Conservation (phyloP, 2,797 vertebrate species). For the Micropoecilia bifurca region DNA sequence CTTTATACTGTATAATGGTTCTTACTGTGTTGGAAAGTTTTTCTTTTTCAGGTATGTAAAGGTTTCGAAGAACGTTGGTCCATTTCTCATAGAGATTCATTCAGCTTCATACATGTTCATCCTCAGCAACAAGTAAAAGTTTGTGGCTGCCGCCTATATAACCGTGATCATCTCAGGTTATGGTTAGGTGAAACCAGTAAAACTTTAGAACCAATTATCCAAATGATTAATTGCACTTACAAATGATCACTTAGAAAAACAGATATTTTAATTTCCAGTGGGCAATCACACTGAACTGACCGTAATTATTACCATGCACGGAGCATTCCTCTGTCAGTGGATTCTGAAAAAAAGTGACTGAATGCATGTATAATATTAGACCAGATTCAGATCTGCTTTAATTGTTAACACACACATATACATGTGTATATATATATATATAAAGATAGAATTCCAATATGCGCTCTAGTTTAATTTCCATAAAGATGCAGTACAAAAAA, state of each 20-base stretch:
- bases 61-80: not conserved
- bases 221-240: constrained; percentile 70
- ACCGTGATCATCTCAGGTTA: constrained; percentile 26
- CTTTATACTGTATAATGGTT: not conserved
- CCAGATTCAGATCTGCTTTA: constrained; percentile 1
- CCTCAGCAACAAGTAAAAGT: not conserved
- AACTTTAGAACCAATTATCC: constrained; percentile 58
- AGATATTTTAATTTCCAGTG: constrained; percentile 58
- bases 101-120: not conserved
- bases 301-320: constrained; percentile 59
- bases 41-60: not conserved
- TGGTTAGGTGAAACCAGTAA: constrained; percentile 45
- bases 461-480: not conserved
- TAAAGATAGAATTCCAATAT: not conserved
- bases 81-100: not conserved
- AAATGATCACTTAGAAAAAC: constrained; percentile 49
- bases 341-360: constrained; percentile 16
- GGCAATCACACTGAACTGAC: constrained; percentile 55
- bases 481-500: not conserved
- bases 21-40: not conserved
- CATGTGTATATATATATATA: not conserved
- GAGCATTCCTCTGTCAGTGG: constrained; percentile 60
- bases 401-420: constrained; percentile 7
- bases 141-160: no score
- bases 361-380: constrained; percentile 18